Conservation (phyloP, 2,797 vertebrate species). For the Astyanax mexicanus region DNA sequence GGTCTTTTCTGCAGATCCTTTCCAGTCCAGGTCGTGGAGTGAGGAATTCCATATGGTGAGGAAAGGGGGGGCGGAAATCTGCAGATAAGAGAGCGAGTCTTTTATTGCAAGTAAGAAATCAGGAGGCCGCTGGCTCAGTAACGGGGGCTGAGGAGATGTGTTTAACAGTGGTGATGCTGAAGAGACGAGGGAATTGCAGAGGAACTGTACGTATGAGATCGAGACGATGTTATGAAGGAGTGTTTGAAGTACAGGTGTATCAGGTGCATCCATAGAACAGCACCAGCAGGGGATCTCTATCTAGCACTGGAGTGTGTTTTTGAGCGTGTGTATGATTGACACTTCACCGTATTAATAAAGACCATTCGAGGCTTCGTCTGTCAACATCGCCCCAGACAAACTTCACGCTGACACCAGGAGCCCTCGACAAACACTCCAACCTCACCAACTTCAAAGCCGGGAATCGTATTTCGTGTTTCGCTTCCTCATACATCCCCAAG, state of each 20-base stretch:
- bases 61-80: slow-evolving; percentile 59
- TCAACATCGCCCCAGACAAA: neutral
- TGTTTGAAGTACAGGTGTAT: slow-evolving; percentile 17
- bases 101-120: slow-evolving; percentile 60
- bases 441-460: slow-evolving; percentile 21
- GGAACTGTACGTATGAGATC: neutral
- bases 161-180: slow-evolving; percentile 50
- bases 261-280: neutral
- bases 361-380: slow-evolving; percentile 9
- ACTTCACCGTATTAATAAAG: slow-evolving; percentile 8
- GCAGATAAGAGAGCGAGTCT: slow-evolving; percentile 60
- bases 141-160: slow-evolving; percentile 35
- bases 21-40: slow-evolving; percentile 44
- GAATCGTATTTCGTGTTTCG: too few relatives aligned
- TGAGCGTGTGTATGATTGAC: slow-evolving; percentile 12
- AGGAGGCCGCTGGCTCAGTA: slow-evolving; percentile 31
- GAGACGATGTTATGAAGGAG: neutral
- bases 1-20: slow-evolving; percentile 46
- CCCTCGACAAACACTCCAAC: neutral
- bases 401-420: neutral
- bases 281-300: neutral
- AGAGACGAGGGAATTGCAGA: neutral
- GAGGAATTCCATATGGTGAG: slow-evolving; percentile 67
- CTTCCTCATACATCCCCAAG: too few relatives aligned
- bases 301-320: too few relatives aligned